Evolutionary conservation across 2,797 vertebrate species (phyloP), one percentile per base, ranked within the genome.

Genomic region (Cossypha dichroa): DNA sequence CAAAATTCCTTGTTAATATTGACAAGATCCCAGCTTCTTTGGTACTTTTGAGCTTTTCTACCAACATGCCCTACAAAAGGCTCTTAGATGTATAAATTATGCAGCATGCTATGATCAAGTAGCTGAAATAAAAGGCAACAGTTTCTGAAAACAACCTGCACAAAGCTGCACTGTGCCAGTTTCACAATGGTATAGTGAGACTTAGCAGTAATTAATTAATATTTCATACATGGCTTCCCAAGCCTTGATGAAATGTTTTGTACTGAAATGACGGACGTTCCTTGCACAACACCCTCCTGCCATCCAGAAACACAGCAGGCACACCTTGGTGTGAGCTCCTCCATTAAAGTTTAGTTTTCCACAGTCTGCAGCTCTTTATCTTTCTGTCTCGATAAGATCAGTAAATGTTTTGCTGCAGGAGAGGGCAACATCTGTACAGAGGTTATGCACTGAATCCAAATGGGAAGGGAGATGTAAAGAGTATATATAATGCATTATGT

Each of bases 61-160:
- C 78, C 62, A 85, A 41, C 0, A 2, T 84, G 93, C 75, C 85
- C 92, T 90, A 91, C 81, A 93, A 94, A 95, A 91, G 72, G 55
- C 66, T 93, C 76, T 90, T 66, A 79, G 51, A 49, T 2, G 1
- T 66, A 94, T 97, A 77, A 97, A 96, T 96, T 96, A 96, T 96
- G 94, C 82, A 95, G 72, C 81, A 19, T 9, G n/a, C 79, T 93
- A 81, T 38, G 79, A 91, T 88, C 82, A 26, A 49, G 76, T 49
- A 91, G 82, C 62, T 84, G 94, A 93, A 94, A 95, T 69, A 76
- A 89, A 95, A 94, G 82, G 75, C 82, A 96, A 56, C 22, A 29
- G 38, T 69, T 90, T 92, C 82, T 55, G 66, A 86, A 95, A 94
- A 88, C 63, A 91, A 91, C 79, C 85, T 90, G 79, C 85, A 73